These are phyloP conservation scores for Synanthedon tipuliformis DNA, from an alignment of 2,888 invertebrate species.

Conservation along the genomic window DNA sequence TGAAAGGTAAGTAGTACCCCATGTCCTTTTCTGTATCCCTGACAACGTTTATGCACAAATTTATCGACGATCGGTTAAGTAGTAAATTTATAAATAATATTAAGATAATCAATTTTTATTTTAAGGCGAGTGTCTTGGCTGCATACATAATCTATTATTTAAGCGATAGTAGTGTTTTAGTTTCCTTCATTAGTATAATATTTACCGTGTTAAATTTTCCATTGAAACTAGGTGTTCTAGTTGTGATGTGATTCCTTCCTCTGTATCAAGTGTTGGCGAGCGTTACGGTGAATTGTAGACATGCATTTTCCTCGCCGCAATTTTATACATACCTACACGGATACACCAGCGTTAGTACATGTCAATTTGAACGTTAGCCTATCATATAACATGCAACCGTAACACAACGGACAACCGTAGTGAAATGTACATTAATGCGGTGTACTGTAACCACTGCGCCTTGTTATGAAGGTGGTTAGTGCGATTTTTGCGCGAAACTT, in stretches of 20 bases:
- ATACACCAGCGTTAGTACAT: constrained; percentile 14
- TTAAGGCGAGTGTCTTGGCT: no score
- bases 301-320: constrained; percentile 1
- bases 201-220: no score
- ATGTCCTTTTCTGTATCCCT: no score
- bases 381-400: constrained; percentile 27
- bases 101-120: no score
- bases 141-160: no score
- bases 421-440: constrained; percentile 5
- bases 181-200: no score
- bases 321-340: constrained; percentile 5
- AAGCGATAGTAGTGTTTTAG: no score
- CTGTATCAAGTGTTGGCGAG: neutral
- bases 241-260: neutral
- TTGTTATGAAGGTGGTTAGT: constrained; percentile 18
- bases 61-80: no score
- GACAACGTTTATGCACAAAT: no score
- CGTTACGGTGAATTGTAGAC: neutral
- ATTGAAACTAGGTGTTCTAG: no score
- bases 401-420: constrained; percentile 20
- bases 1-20: no score
- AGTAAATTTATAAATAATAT: no score
- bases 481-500: constrained; percentile 15
- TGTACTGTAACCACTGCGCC: neutral
- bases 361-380: constrained; percentile 17